These are phyloP conservation scores for Callosobruchus maculatus DNA, from an alignment of 2,888 invertebrate genomes.

Conservation along the genomic window DNA sequence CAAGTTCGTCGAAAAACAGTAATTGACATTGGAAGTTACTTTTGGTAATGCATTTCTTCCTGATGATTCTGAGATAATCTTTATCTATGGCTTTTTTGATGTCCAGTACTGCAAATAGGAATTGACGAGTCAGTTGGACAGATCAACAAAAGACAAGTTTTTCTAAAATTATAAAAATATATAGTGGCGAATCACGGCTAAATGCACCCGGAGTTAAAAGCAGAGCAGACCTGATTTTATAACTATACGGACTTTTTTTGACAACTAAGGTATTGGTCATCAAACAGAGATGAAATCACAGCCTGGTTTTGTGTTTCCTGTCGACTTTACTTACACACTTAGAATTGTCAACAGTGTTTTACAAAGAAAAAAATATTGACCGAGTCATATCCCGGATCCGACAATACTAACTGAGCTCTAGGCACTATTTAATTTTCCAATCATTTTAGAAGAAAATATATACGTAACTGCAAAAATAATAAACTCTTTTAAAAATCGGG, in stretches of 20 bases:
- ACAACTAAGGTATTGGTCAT: conserved; percentile 51
- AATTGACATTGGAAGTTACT: no score
- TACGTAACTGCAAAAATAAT: background rate
- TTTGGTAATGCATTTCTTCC: no score
- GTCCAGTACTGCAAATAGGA: background rate
- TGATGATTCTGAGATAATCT: no score
- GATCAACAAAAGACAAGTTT: background rate
- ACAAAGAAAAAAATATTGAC: conserved; percentile 31
- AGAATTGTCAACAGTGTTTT: conserved; percentile 27
- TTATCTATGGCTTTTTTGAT: background rate
- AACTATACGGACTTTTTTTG: conserved; percentile 44
- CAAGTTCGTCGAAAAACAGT: no score
- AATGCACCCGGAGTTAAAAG: conserved; percentile 33
- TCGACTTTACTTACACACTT: conserved; percentile 25
- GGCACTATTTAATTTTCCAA: conserved; percentile 36
- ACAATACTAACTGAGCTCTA: conserved; percentile 43
- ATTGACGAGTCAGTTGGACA: background rate
- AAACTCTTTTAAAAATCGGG: background rate
- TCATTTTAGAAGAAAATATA: conserved; percentile 16
- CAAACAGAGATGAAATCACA: conserved; percentile 51
- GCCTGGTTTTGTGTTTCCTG: conserved; percentile 52
- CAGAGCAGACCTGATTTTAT: conserved; percentile 37
- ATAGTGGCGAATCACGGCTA: conserved; percentile 8
- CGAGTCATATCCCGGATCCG: conserved; percentile 24
- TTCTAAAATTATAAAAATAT: background rate